Evolutionary conservation across 2,113 vertebrate species (phyloP), one percentile per base, ranked within the genome.

Genomic region (Rissa tridactyla): DNA sequence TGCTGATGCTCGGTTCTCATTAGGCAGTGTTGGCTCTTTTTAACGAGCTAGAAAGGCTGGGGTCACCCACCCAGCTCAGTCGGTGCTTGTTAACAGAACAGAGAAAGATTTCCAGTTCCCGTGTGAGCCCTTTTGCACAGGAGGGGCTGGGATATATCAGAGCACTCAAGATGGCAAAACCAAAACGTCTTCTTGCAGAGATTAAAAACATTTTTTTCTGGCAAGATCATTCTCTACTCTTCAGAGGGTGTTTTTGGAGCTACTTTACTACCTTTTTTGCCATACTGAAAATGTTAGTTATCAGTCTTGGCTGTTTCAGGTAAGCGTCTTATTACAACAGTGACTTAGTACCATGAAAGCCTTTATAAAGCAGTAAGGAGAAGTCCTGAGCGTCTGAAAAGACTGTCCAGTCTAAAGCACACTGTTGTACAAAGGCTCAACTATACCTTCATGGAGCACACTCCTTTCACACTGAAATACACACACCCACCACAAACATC

Each of bases 11-110:
- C 73, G 47, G 34, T 30, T 95, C 90, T 82, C 77, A 64, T 96
- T 87, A 94, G 94, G 70, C 73, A 83, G 72, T 38, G 88, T 92
- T 77, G 80, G 60, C 44, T 88, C 44, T 57, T 85, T 47, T 64
- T 88, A 96, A 96, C n/a, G 73, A 96, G 89, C 62, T 82, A 73
- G 61, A 94, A 95, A 88, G 58, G 65, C 73, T 72, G 52, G 34
- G 77, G 77, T 97, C 91, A 94, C n/a, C 40, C 65, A 76, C 72
- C 42, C 40, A 71, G 77, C 54, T 80, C 89, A 79, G 69, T 40
- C 3, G 2, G 72, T 71, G 80, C 86, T 92, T 76, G 38, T 94
- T 95, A 86, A 71, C 38, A 78, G 72, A 91, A 78, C 7, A 19
- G 44, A 78, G 47, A 49, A 90, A 95, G 54, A 80, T 36, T 71